These are phyloP conservation scores for Mythimna lalbum DNA, from an alignment of 2,888 invertebrate genomes.

Conservation along the genomic window DNA sequence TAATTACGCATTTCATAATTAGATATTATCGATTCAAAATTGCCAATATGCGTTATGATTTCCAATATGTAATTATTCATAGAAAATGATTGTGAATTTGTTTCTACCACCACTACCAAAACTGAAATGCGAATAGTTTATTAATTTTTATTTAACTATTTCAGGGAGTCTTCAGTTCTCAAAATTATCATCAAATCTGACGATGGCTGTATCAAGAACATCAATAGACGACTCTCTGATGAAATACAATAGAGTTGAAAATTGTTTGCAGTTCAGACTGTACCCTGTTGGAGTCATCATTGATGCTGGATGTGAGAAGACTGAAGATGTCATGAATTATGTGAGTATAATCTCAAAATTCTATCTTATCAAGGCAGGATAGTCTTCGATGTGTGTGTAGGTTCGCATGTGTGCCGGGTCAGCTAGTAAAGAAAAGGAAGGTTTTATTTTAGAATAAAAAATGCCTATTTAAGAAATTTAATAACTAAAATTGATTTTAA, in stretches of 20 bases:
- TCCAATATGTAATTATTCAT: neutral
- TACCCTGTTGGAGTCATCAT: slow-evolving; percentile 54
- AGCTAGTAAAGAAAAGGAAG: no score
- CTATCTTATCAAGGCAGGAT: no score
- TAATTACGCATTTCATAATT: neutral
- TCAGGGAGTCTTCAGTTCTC: slow-evolving; percentile 64
- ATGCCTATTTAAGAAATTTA: no score
- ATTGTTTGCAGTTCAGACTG: slow-evolving; percentile 57
- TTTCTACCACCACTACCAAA: neutral
- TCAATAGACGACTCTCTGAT: slow-evolving; percentile 25
- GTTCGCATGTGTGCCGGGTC: no score
- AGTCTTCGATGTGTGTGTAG: no score
- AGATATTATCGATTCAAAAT: neutral
- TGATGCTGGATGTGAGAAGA: slow-evolving; percentile 59
- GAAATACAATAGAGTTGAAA: slow-evolving; percentile 27
- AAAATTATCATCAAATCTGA: slow-evolving; percentile 53
- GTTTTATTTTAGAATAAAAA: no score
- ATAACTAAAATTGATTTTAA: no score
- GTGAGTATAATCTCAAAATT: slow-evolving; percentile 62
- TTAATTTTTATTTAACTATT: neutral
- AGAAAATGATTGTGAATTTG: neutral
- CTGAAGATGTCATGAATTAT: slow-evolving; percentile 65
- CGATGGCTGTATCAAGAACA: slow-evolving; percentile 60
- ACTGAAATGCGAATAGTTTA: neutral
- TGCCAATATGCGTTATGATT: neutral